Conservation (phyloP, 1,140 invertebrate species). For the Belonocnema kinseyi region DNA sequence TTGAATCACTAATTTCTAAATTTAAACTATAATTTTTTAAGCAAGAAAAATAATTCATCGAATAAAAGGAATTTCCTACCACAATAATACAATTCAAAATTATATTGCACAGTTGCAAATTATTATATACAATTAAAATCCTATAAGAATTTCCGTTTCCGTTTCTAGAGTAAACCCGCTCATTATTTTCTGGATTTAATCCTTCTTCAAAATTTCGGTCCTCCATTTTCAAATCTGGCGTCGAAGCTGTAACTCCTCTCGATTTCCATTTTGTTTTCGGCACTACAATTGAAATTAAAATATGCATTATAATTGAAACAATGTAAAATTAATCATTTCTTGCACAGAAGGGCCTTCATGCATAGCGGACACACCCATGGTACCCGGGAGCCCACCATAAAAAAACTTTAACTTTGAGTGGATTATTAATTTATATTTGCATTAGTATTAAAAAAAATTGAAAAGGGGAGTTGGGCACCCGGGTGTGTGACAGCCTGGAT, state of each 20-base stretch:
- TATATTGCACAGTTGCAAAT: neutral
- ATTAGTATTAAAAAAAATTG: too few relatives aligned
- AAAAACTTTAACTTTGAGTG: too few relatives aligned
- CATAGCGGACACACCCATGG: too few relatives aligned
- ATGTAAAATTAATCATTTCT: too few relatives aligned
- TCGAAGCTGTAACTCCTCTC: neutral
- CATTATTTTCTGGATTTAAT: neutral
- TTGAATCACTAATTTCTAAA: neutral
- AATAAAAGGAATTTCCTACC: neutral
- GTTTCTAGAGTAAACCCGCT: neutral
- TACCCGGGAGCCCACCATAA: too few relatives aligned
- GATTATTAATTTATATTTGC: too few relatives aligned
- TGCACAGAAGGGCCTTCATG: too few relatives aligned
- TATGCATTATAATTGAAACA: neutral
- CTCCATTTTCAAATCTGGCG: neutral
- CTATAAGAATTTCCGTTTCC: neutral
- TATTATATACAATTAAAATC: neutral
- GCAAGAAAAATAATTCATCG: neutral
- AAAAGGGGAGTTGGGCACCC: too few relatives aligned
- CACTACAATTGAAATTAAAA: neutral
- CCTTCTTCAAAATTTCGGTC: neutral
- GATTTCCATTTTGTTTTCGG: neutral
- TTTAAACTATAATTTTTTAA: too few relatives aligned
- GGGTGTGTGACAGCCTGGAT: too few relatives aligned
- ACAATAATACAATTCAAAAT: conserved; percentile 3